A percentile compares a stretch with the other conserved stretches of the same genome.
Evolutionary conservation across 2,797 vertebrate genomes (phyloP).

Genomic region (Lates japonicus): DNA sequence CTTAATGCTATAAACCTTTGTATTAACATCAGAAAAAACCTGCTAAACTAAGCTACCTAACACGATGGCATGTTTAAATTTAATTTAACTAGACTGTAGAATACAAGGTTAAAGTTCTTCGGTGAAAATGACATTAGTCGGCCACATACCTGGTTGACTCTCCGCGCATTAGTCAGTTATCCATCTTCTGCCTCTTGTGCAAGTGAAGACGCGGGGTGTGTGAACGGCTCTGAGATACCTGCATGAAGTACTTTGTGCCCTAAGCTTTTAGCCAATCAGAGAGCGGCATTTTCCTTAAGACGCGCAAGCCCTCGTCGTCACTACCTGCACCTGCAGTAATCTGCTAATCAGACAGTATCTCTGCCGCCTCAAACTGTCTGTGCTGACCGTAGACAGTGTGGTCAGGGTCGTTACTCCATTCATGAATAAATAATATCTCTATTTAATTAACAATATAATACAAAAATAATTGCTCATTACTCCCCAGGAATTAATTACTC

Average conservation of each 20-base stretch:
- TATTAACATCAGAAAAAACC: neutral
- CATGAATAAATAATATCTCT: neutral
- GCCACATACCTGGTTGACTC: slow-evolving; percentile 37
- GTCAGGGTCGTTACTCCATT: neutral
- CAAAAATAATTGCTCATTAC: neutral
- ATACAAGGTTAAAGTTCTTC: neutral
- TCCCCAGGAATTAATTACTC: neutral
- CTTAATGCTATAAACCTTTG: neutral
- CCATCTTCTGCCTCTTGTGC: slow-evolving; percentile 13
- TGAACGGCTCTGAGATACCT: slow-evolving; percentile 33
- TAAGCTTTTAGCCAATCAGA: slow-evolving; percentile 71
- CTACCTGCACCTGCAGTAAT: slow-evolving; percentile 33
- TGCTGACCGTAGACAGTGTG: too few species aligned
- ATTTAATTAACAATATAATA: neutral
- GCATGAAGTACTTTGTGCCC: slow-evolving; percentile 57
- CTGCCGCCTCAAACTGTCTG: neutral
- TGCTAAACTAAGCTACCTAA: too few species aligned
- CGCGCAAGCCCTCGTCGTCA: slow-evolving; percentile 17
- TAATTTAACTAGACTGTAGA: too few species aligned
- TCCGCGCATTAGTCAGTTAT: neutral
- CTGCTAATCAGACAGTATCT: slow-evolving; percentile 15
- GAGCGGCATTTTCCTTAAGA: slow-evolving; percentile 39
- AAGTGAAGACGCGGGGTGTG: neutral
- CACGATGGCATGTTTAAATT: too few species aligned
- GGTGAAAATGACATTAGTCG: neutral